Conservation (phyloP, 2,113 vertebrate species). For the Carollia perspicillata region DNA sequence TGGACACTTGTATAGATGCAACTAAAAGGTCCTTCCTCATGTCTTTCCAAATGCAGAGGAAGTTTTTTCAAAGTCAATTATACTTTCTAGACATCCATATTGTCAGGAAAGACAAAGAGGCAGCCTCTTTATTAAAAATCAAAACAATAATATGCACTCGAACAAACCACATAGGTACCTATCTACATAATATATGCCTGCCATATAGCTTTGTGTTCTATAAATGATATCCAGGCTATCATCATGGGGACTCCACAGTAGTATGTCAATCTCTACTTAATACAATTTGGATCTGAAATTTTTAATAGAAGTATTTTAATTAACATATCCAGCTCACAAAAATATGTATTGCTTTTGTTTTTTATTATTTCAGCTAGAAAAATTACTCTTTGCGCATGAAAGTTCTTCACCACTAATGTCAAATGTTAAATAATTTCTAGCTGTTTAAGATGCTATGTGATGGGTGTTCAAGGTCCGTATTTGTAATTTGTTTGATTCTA, state of each 20-base stretch:
- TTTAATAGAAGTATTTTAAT: neutral
- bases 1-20: neutral
- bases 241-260: neutral
- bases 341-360: neutral
- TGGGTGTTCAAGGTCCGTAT: neutral
- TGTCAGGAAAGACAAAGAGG: neutral
- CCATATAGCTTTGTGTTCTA: neutral
- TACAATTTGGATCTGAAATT: neutral
- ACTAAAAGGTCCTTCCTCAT: neutral
- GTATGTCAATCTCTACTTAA: neutral
- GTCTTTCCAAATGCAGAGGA: neutral
- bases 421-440: neutral
- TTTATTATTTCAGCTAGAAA: neutral
- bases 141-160: neutral
- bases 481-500: slow-evolving; percentile 14
- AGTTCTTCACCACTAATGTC: slow-evolving; percentile 1
- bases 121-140: neutral
- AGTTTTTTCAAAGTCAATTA: neutral
- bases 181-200: neutral
- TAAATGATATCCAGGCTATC: neutral
- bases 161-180: neutral
- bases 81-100: neutral
- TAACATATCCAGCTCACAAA: neutral
- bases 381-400: neutral
- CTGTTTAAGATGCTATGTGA: neutral